Percentiles rank a stretch among this genome's conserved stretches.
phyloP scores from a whole-genome alignment of 2,113 vertebrate genomes.

The Larimichthys crocea region DNA sequence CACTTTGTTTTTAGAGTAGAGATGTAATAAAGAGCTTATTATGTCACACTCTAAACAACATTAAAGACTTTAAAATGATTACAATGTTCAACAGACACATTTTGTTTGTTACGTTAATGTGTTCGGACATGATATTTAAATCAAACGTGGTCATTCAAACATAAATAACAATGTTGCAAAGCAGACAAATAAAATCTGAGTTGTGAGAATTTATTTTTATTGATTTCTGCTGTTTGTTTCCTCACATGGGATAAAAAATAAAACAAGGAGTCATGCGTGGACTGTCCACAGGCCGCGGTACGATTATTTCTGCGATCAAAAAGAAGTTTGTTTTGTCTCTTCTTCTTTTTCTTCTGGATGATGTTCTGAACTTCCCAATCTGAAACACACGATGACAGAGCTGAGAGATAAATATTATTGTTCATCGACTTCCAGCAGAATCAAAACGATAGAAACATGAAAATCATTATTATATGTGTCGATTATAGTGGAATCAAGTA shows the following conservation, averaged over 20 bases:
- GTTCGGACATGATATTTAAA: background rate
- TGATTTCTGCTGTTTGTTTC: background rate
- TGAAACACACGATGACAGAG: constrained; percentile 52
- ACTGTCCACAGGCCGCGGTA: background rate
- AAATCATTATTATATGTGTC: too few relatives aligned
- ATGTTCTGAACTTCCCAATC: constrained; percentile 11
- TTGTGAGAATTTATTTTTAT: background rate
- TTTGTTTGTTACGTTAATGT: too few relatives aligned
- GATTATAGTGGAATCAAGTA: background rate
- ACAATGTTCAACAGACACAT: too few relatives aligned
- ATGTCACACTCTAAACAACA: background rate
- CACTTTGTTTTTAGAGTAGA: background rate
- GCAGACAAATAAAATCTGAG: background rate
- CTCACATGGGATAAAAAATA: background rate
- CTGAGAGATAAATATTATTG: background rate
- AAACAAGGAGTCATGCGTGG: background rate
- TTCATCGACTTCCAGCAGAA: background rate
- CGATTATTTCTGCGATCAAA: constrained; percentile 54
- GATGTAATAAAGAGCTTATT: background rate
- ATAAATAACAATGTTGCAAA: background rate
- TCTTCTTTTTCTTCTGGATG: background rate
- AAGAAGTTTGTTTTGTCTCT: constrained; percentile 37
- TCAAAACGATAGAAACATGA: too few relatives aligned
- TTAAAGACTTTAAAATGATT: background rate
- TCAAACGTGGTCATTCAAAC: background rate